These are phyloP conservation scores for Flabesymbios commensalis DNA, from an alignment of 2,888 invertebrate genomes.

Conservation along the genomic window DNA sequence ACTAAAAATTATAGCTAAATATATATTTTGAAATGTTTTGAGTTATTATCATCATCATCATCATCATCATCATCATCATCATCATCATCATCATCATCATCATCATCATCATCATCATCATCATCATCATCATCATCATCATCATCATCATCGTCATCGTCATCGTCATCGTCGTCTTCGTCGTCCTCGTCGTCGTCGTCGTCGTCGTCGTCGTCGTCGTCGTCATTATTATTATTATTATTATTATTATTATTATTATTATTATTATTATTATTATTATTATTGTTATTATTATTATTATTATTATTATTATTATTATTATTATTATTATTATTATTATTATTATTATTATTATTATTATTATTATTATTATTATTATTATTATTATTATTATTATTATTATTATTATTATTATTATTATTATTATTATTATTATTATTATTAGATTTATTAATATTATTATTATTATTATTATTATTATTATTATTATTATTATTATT, in stretches of 20 bases:
- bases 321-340: no score
- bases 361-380: background rate
- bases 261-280: no score
- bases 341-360: background rate
- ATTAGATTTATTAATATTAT: no score
- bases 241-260: no score
- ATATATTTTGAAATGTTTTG: no score
- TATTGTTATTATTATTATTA: no score
- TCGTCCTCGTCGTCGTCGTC: no score
- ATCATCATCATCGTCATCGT: conserved; percentile 4
- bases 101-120: conserved; percentile 1
- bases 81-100: conserved; percentile 9
- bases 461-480: background rate
- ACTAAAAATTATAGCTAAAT: no score
- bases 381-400: background rate
- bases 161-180: no score
- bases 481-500: background rate
- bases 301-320: no score
- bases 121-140: conserved; percentile 1
- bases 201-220: no score
- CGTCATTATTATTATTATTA: no score
- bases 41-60: background rate
- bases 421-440: conserved; percentile 1
- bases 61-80: conserved; percentile 3
- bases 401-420: background rate